phyloP scores from a whole-genome alignment of 2,797 vertebrate species.

The Pyrocephalus nanus region DNA sequence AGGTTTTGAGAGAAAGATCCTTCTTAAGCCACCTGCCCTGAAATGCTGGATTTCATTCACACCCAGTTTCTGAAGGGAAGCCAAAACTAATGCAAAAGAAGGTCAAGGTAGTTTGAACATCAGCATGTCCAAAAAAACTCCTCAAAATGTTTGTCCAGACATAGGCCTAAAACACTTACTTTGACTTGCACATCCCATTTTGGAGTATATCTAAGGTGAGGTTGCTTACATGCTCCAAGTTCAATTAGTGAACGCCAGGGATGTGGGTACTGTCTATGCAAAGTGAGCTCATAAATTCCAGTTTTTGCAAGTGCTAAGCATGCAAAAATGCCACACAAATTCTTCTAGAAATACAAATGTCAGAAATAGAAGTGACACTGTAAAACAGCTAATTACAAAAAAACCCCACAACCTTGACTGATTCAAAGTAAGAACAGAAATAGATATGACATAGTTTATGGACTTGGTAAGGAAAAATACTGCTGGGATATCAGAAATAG shows the following conservation, averaged over 20 bases:
- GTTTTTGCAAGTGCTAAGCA: not conserved
- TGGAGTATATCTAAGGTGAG: not conserved
- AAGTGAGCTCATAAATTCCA: not conserved
- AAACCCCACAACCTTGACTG: not conserved
- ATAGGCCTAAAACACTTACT: not conserved
- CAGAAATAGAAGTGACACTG: not conserved
- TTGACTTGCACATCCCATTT: not conserved
- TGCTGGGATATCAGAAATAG: not conserved
- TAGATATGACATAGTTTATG: constrained; percentile 37
- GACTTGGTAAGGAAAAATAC: constrained; percentile 38
- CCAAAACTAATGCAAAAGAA: not conserved
- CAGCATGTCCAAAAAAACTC: not conserved
- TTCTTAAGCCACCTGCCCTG: not conserved
- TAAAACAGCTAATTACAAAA: constrained; percentile 30
- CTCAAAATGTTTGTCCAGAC: not conserved
- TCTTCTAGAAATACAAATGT: constrained; percentile 11
- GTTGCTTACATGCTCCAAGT: not conserved
- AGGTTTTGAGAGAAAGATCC: not conserved
- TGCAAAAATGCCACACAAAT: constrained; percentile 2
- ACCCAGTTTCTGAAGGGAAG: not conserved
- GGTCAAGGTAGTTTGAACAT: not conserved
- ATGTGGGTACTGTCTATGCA: not conserved
- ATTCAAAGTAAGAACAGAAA: constrained; percentile 50
- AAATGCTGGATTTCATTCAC: not conserved
- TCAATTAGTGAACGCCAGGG: not conserved